Evolutionary conservation across 2,113 vertebrate genomes (phyloP).

Genomic region (Phoenicopterus ruber): DNA sequence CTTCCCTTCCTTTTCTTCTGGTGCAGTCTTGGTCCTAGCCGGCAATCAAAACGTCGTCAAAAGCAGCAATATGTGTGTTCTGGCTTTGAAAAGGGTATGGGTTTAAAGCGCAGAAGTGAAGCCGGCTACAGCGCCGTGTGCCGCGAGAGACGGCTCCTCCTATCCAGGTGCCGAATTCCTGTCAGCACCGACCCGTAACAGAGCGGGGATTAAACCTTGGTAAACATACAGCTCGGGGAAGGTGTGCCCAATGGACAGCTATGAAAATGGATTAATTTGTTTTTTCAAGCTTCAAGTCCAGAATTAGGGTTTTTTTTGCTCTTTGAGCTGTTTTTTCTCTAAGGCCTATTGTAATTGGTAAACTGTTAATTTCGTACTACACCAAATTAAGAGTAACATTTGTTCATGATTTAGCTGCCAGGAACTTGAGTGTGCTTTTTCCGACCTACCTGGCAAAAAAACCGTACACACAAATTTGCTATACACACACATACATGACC

Average conservation of each 20-base stretch:
- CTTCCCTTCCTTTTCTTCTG: neutral
- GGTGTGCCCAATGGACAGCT: neutral
- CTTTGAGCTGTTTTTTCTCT: neutral
- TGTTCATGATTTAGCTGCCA: conserved; percentile 13
- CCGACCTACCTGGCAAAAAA: neutral
- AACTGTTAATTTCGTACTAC: neutral
- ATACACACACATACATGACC: neutral
- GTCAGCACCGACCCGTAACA: rapidly evolving
- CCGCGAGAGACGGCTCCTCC: neutral
- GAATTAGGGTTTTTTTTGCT: neutral
- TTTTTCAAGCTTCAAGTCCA: neutral
- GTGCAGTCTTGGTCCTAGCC: neutral
- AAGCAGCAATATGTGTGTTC: neutral
- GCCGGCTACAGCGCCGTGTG: rapidly evolving
- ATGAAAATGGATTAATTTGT: neutral
- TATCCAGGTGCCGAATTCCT: rapidly evolving
- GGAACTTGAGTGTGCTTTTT: neutral
- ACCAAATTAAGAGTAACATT: neutral
- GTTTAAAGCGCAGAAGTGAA: neutral
- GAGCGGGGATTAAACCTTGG: neutral
- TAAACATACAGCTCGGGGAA: neutral
- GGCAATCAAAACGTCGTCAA: neutral
- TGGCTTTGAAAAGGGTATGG: neutral
- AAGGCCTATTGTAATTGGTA: neutral
- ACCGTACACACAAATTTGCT: neutral